Evolutionary conservation across 2,888 invertebrate genomes (phyloP).

Genomic region (Poecilobothrus nobilitatus): DNA sequence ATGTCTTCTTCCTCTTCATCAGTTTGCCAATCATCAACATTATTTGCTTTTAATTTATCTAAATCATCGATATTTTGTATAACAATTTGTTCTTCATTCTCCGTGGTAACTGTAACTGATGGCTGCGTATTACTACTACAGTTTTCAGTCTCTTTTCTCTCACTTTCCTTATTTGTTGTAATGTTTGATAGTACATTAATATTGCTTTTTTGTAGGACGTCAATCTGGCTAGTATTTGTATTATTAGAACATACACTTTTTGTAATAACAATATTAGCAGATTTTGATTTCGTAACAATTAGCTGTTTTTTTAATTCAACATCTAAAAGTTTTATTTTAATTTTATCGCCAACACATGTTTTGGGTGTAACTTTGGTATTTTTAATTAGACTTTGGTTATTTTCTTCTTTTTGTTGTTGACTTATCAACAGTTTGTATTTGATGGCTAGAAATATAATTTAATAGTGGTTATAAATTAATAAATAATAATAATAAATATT

Average conservation of each 20-base stretch:
- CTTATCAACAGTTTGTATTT: constrained; percentile 30
- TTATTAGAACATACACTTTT: background rate
- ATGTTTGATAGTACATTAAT: constrained; percentile 1
- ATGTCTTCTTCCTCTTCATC: constrained; percentile 34
- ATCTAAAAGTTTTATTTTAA: constrained; percentile 21
- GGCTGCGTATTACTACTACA: background rate
- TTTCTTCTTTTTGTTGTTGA: constrained; percentile 29
- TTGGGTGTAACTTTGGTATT: constrained; percentile 20
- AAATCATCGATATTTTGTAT: background rate
- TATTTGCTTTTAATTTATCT: constrained; percentile 13
- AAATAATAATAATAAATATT: background rate
- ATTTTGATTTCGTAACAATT: constrained; percentile 3
- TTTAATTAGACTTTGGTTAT: constrained; percentile 19
- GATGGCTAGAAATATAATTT: constrained; percentile 21
- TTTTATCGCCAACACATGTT: constrained; percentile 16
- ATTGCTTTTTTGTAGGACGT: background rate
- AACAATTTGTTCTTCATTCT: background rate
- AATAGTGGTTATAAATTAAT: background rate
- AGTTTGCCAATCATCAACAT: constrained; percentile 33
- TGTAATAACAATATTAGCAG: background rate
- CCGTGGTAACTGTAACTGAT: background rate
- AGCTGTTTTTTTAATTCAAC: constrained; percentile 18
- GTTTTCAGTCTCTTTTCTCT: constrained; percentile 28
- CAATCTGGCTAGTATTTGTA: background rate
- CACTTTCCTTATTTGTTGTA: constrained; percentile 22